Percentiles rank a stretch among this genome's conserved stretches.
phyloP scores from a whole-genome alignment of 2,113 vertebrate genomes.

The Puma concolor region DNA sequence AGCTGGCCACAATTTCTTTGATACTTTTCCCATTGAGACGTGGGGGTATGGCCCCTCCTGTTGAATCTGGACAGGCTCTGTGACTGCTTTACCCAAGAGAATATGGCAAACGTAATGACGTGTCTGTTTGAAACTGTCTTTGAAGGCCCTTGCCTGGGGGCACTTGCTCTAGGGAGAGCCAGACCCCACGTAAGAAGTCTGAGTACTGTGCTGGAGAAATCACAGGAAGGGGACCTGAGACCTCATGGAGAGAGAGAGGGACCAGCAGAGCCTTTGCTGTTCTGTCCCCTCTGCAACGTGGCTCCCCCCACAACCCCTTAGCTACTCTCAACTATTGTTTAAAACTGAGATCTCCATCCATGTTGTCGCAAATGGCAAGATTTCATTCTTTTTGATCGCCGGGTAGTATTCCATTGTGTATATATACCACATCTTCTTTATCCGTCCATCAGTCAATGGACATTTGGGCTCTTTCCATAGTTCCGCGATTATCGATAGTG shows the following conservation, averaged over 20 bases:
- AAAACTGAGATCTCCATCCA: background rate
- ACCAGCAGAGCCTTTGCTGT: background rate
- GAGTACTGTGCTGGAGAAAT: background rate
- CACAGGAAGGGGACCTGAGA: background rate
- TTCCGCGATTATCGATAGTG: no score
- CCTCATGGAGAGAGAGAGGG: background rate
- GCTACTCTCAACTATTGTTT: background rate
- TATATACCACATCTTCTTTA: no score
- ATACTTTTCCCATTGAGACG: background rate
- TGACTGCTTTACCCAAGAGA: background rate
- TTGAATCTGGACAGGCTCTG: background rate
- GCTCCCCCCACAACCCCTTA: background rate
- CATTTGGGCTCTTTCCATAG: no score
- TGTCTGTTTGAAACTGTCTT: background rate
- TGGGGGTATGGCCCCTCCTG: background rate
- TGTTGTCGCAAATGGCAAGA: no score
- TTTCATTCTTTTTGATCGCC: no score
- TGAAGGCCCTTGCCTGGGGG: background rate
- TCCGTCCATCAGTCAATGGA: no score
- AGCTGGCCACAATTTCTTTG: background rate
- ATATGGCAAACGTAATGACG: background rate
- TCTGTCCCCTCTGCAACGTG: background rate
- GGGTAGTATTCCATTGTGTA: no score
- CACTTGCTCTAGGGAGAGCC: background rate
- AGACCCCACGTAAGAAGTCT: background rate